Percentiles rank a stretch among this genome's conserved stretches.
Evolutionary conservation across 2,113 vertebrate genomes (phyloP).

Genomic region (Cariama cristata): DNA sequence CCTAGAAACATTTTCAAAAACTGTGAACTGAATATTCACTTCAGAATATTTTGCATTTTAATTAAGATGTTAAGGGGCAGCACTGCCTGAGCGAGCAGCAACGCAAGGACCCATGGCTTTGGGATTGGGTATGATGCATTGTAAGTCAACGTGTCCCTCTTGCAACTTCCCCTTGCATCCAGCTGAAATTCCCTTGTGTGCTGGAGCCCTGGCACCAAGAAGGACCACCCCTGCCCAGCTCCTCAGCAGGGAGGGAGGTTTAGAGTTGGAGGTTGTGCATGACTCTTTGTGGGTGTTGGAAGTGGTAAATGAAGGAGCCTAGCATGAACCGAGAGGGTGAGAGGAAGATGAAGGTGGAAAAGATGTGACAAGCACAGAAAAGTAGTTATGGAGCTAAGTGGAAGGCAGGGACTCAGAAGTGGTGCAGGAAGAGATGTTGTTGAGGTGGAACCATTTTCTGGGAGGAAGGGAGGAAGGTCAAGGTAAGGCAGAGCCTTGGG

Average conservation of each 20-base stretch:
- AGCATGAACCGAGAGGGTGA: accelerated
- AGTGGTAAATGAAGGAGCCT: not conserved
- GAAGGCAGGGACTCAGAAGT: not conserved
- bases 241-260: not conserved
- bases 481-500: not conserved
- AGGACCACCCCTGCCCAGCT: not conserved
- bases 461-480: not conserved
- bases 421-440: not conserved
- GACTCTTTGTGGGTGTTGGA: not conserved
- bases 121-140: accelerated
- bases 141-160: not conserved
- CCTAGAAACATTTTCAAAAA: not conserved
- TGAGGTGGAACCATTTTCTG: not conserved
- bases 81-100: not conserved
- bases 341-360: not conserved
- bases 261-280: not conserved
- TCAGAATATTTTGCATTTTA: not conserved
- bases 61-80: no score
- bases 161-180: not conserved
- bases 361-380: not conserved
- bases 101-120: accelerated
- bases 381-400: not conserved
- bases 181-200: not conserved
- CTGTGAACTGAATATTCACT: not conserved
- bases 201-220: not conserved